phyloP scores from a whole-genome alignment of 1,140 invertebrate species.

The Vanessa tameamea region DNA sequence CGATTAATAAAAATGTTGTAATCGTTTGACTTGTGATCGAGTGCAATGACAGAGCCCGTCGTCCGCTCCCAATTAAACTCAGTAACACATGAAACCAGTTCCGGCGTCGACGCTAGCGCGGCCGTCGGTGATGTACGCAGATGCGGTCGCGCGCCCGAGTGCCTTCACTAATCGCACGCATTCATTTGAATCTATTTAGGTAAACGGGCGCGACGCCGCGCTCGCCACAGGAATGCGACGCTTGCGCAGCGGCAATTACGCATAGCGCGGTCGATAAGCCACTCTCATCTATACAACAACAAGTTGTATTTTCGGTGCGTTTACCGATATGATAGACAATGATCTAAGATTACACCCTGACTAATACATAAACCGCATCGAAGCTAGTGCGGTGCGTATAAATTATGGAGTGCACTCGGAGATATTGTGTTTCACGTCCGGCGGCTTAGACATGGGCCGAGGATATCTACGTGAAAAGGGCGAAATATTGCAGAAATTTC shows the following conservation, averaged over 20 bases:
- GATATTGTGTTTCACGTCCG: constrained; percentile 79
- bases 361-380: constrained; percentile 61
- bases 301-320: constrained; percentile 43
- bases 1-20: constrained; percentile 13
- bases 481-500: constrained; percentile 79
- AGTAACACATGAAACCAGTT: constrained; percentile 61
- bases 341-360: constrained; percentile 57
- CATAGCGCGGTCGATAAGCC: constrained; percentile 24
- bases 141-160: constrained; percentile 41
- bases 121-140: constrained; percentile 30
- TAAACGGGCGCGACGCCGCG: constrained; percentile 48
- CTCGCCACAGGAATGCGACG: constrained; percentile 45
- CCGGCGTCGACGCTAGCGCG: constrained; percentile 32
- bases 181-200: constrained; percentile 72
- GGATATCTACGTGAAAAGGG: constrained; percentile 76
- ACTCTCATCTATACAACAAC: constrained; percentile 15
- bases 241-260: constrained; percentile 41
- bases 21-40: constrained; percentile 20
- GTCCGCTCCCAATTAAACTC: constrained; percentile 60
- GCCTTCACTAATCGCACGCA: constrained; percentile 57
- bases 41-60: constrained; percentile 33
- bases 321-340: constrained; percentile 45
- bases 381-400: constrained; percentile 62
- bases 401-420: constrained; percentile 71
- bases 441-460: constrained; percentile 67